phyloP scores from a whole-genome alignment of 2,113 vertebrate genomes.

The Halichoerus grypus region DNA sequence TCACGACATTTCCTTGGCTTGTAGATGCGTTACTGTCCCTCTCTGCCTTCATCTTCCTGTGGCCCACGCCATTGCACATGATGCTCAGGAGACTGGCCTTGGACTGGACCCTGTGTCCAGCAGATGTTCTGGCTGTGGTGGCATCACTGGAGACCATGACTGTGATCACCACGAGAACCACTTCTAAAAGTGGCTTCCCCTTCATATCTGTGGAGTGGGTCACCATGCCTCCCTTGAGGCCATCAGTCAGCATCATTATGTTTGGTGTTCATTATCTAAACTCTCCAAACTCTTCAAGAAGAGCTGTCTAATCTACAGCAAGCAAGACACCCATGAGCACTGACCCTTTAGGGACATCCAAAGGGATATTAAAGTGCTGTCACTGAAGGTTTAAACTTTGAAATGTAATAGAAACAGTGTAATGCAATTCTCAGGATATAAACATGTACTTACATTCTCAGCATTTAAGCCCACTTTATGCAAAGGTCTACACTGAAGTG shows the following conservation, averaged over 20 bases:
- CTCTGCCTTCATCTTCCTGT: neutral
- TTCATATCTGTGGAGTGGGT: neutral
- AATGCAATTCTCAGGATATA: neutral
- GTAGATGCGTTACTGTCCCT: neutral
- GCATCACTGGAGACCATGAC: neutral
- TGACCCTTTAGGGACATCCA: neutral
- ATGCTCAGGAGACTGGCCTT: neutral
- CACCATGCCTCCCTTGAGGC: neutral
- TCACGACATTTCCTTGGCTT: neutral
- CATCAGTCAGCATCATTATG: neutral
- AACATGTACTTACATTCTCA: neutral
- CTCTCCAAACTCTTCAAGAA: neutral
- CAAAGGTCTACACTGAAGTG: neutral
- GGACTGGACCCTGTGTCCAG: neutral
- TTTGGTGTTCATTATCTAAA: neutral
- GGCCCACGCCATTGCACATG: neutral
- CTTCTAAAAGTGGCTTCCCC: neutral
- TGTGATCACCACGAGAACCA: neutral
- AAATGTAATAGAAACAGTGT: neutral
- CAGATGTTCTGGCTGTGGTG: neutral
- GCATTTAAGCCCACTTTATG: neutral
- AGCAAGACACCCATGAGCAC: neutral
- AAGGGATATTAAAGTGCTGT: neutral
- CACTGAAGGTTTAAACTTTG: neutral
- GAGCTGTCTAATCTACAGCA: neutral